Evolutionary conservation across 2,888 invertebrate species (phyloP).

Genomic region (Dolichopus griseipennis): DNA sequence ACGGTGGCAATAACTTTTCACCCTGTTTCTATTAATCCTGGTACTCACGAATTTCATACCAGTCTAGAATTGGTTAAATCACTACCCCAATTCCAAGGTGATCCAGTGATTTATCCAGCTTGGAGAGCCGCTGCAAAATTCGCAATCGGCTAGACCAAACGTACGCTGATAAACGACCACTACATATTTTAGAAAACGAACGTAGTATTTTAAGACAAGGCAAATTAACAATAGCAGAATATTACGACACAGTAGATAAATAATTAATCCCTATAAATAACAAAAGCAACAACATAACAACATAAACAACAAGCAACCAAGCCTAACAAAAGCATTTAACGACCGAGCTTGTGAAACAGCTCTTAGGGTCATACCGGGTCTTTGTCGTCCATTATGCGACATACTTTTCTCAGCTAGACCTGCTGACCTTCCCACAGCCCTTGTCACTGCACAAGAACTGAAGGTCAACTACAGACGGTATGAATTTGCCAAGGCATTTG

Average conservation of each 20-base stretch:
- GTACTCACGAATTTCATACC: too few relatives aligned
- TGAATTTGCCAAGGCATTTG: too few relatives aligned
- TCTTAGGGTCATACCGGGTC: neutral
- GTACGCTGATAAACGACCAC: slow-evolving; percentile 20
- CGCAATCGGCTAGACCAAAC: slow-evolving; percentile 19
- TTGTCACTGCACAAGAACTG: too few relatives aligned
- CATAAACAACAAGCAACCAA: slow-evolving; percentile 17
- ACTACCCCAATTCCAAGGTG: too few relatives aligned
- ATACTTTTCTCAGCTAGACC: too few relatives aligned
- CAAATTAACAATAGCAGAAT: slow-evolving; percentile 19
- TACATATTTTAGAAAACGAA: slow-evolving; percentile 21
- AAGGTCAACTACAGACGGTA: too few relatives aligned
- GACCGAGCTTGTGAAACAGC: slow-evolving; percentile 19
- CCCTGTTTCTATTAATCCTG: too few relatives aligned
- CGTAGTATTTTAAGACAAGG: slow-evolving; percentile 22
- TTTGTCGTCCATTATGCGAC: neutral
- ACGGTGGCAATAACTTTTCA: too few relatives aligned
- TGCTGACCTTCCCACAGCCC: too few relatives aligned
- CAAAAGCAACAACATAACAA: slow-evolving; percentile 20
- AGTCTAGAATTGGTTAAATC: too few relatives aligned
- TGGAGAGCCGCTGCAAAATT: too few relatives aligned
- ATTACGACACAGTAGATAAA: slow-evolving; percentile 20
- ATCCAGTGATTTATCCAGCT: too few relatives aligned
- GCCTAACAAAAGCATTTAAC: slow-evolving; percentile 18
- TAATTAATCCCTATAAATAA: slow-evolving; percentile 20